Base-by-base conservation (phyloP, 1,140 invertebrate species). In the Drepana arcuata region DNA sequence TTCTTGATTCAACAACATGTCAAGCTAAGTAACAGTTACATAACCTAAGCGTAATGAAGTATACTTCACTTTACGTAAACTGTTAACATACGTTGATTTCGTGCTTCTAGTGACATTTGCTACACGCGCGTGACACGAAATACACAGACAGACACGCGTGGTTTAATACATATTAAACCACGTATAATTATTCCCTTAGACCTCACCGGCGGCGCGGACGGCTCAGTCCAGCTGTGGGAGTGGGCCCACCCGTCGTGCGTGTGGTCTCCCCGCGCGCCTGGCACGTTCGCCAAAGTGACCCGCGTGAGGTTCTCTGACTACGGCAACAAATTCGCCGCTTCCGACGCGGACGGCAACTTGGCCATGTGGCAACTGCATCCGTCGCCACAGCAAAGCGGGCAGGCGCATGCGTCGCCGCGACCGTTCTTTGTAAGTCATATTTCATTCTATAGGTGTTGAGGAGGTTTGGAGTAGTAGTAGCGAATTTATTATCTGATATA, bases 301-400 rank as follows among this genome's bases (percentile, higher is more conserved):
- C 89, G 95, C 45, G 92, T 99, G 14, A 87, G 93, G 29, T 99
- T 99, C 78, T 96, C 94, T 29, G 90, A 95, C 64, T 96, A 99
- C 73, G 98, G 98, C 26, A 99, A 99, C 79, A 99, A 99, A 88
- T 98, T 98, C 73, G 96, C 96, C 13, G 95, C 97, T 1, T 93
- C 94, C 14, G 97, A 99, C 82, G 93, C 92, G 1, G 93, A 95
- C 69, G 94, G 94, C 25, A 93, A 94, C 71, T 81, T 98, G 1
- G 95, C 94, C 64, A 84, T 98, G 30, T 98, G 98, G 88, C 96
- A 98, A 88, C 93, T 96, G 38, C 94, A 95, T 15, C 89, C 95
- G 28, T 90, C 60, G 30, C 66, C 55, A 37, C 44, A 50, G 15
- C 45, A 50, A 30, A 34, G 28, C 31, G 41, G 43, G 14, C 63